Evolutionary conservation across 1,140 invertebrate species (phyloP), one percentile per base, ranked within the genome.

Genomic region (Bombus confusus): DNA sequence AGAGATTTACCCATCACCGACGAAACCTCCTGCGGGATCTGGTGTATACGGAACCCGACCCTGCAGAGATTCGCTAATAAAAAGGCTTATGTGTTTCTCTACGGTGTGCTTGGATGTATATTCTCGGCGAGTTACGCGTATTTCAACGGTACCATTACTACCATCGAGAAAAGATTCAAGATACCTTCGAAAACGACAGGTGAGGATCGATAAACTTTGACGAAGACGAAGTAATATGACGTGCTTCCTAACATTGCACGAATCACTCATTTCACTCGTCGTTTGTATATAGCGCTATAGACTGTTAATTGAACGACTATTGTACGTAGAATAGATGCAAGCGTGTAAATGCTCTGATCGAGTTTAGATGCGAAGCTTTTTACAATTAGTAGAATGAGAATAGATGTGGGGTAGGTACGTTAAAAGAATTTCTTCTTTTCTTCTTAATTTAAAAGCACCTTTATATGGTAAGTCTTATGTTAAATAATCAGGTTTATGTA

Each of bases 121-220:
- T 97, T 97, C 88, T 96, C 96, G n/a, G 97, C 97, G 84, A 96
- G 97, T 84, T 97, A 97, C 90, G 96, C 97, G 3, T 98, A 98
- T 91, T 97, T 97, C 85, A 97, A 97, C 90, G 97, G 97, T 18
- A 97, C 97, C 12, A 96, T 98, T 68, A 97, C 97, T 52, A 98
- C 97, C 1, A 95, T 98, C 43, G 97, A 98, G 92, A 98, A 98
- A 91, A 95, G 97, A 86, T 98, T 97, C 92, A 97, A 97, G 90
- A 97, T 98, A 91, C 97, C 97, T 1, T 97, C 97, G 15, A 96
- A 96, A 93, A 97, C 97, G 57, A 97, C 97, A 78, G 97, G 97
- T 97, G 92, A 95, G 93, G 91, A 52, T 52, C 18, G 6, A 22
- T 22, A 52, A 52, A 52, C 6, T 75, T 18, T 22, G 12, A 13